Evolutionary conservation across 2,888 invertebrate species (phyloP).

Genomic region (Callyntrura sp.): DNA sequence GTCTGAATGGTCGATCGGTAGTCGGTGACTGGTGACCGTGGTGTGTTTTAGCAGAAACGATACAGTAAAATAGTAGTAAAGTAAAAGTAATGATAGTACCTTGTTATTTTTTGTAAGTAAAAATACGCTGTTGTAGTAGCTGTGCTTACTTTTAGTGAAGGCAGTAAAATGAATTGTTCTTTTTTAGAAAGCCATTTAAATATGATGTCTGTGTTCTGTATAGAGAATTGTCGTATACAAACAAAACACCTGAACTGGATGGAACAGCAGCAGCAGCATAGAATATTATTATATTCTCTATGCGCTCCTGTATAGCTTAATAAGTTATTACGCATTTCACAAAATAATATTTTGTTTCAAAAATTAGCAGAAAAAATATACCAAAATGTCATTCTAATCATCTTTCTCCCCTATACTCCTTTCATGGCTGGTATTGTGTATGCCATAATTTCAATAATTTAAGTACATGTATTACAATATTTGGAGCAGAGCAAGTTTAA

Average conservation of each 20-base stretch:
- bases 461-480: no score
- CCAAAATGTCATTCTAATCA: background rate
- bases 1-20: background rate
- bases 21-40: background rate
- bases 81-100: conserved; percentile 29
- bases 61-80: background rate
- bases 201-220: no score
- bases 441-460: no score
- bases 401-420: no score
- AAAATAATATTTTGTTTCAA: no score
- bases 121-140: background rate
- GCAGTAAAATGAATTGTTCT: no score
- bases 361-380: background rate
- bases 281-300: background rate
- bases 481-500: no score
- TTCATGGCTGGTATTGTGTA: no score
- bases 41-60: background rate
- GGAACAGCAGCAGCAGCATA: conserved; percentile 38
- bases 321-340: background rate
- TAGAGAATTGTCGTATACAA: background rate
- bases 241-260: conserved; percentile 47
- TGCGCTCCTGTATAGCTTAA: background rate
- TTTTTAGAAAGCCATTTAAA: no score
- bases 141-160: conserved; percentile 6
- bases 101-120: background rate